Evolutionary conservation across 2,113 vertebrate genomes (phyloP).

Genomic region (Hippocampus barbouri): DNA sequence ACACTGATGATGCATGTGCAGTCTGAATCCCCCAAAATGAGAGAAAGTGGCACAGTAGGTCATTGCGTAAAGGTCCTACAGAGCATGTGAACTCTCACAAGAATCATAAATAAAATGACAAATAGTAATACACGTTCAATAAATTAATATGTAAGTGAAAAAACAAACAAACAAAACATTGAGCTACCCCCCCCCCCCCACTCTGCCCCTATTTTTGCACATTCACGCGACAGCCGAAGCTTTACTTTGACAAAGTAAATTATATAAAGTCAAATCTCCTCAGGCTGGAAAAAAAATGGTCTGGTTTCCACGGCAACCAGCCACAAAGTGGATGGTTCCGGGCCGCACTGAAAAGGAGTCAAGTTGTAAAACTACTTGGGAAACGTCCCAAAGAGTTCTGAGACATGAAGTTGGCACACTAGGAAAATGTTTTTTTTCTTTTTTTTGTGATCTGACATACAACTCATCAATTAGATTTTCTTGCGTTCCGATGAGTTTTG

Average conservation of each 20-base stretch:
- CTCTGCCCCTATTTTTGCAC: constrained; percentile 15
- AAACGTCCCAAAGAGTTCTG: not conserved
- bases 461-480: too few species aligned
- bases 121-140: constrained; percentile 47
- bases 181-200: constrained; percentile 11
- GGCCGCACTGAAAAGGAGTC: not conserved
- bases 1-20: constrained; percentile 19
- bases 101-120: constrained; percentile 47
- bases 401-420: not conserved
- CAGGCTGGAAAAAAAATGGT: constrained; percentile 59
- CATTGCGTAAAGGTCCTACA: constrained; percentile 58
- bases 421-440: not conserved
- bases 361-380: not conserved
- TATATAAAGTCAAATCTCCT: constrained; percentile 48
- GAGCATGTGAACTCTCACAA: not conserved
- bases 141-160: constrained; percentile 62
- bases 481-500: too few species aligned
- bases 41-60: constrained; percentile 60
- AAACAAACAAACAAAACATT: constrained; percentile 7
- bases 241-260: constrained; percentile 62
- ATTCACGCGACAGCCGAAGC: constrained; percentile 61
- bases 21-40: constrained; percentile 53
- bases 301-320: constrained; percentile 57
- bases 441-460: too few species aligned
- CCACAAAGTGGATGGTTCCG: not conserved